These are phyloP conservation scores for Osmoderma eremita DNA, from an alignment of 2,888 invertebrate species.

Conservation along the genomic window DNA sequence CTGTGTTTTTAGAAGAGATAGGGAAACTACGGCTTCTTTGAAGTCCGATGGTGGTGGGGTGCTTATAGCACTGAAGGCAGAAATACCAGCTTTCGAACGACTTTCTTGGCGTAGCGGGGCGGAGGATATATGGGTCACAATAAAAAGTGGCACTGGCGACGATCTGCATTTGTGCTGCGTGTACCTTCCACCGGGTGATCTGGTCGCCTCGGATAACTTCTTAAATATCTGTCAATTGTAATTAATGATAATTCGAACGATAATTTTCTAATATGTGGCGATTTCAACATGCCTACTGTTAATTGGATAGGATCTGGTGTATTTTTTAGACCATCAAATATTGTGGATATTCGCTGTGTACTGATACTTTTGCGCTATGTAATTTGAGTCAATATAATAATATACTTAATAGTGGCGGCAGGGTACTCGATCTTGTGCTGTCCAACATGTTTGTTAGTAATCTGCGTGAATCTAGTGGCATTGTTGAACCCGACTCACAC, in stretches of 20 bases:
- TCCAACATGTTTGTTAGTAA: background rate
- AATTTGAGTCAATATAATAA: slow-evolving; percentile 12
- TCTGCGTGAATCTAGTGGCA: background rate
- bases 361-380: background rate
- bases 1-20: slow-evolving; percentile 4
- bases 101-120: too few relatives aligned
- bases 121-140: too few relatives aligned
- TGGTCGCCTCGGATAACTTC: background rate
- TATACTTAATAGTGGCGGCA: slow-evolving; percentile 1
- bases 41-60: slow-evolving; percentile 15
- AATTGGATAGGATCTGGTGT: background rate
- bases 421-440: slow-evolving; percentile 6
- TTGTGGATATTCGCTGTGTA: background rate
- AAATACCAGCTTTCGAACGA: background rate
- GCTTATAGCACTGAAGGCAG: background rate
- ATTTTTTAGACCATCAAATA: background rate
- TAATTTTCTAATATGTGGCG: background rate
- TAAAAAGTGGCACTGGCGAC: too few relatives aligned
- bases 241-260: background rate
- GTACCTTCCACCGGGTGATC: background rate
- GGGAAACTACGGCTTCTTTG: background rate
- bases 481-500: too few relatives aligned
- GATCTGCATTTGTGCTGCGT: background rate
- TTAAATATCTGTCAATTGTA: background rate
- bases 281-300: background rate